Percentiles rank a stretch among this genome's conserved stretches.
Conservation (phyloP, 2,888 invertebrate species). For the Microchrysa polita region DNA sequence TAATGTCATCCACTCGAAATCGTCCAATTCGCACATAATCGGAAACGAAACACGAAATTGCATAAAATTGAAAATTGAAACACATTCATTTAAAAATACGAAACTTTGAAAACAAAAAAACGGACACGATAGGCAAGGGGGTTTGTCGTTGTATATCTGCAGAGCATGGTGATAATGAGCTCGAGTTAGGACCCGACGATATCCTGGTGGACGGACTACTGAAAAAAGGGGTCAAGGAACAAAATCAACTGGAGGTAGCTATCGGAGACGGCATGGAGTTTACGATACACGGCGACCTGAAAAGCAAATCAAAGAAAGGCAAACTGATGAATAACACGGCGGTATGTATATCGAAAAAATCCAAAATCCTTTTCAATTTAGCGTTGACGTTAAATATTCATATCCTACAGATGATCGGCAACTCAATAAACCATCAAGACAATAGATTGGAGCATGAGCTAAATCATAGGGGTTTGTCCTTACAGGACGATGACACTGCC, state of each 20-base stretch:
- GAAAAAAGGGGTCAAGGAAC: conserved; percentile 87
- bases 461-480: conserved; percentile 76
- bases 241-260: conserved; percentile 89
- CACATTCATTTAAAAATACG: too few species aligned
- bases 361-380: neutral
- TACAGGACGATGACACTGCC: conserved; percentile 80
- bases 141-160: conserved; percentile 74
- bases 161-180: conserved; percentile 73
- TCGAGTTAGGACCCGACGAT: conserved; percentile 73
- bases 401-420: conserved; percentile 68
- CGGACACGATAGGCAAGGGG: conserved; percentile 65
- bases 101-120: conserved; percentile 49
- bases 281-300: conserved; percentile 89
- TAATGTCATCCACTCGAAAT: neutral
- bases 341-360: conserved; percentile 62
- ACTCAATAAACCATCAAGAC: conserved; percentile 84
- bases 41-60: conserved; percentile 8
- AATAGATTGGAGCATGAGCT: conserved; percentile 79
- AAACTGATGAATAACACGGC: conserved; percentile 84
- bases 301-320: conserved; percentile 83
- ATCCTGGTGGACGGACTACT: conserved; percentile 85
- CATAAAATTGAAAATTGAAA: conserved; percentile 5
- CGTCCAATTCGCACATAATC: too few species aligned
- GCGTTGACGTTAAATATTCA: neutral
- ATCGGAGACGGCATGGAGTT: conserved; percentile 95